Conservation (phyloP, 2,888 invertebrate species). For the Steromphala cineraria region DNA sequence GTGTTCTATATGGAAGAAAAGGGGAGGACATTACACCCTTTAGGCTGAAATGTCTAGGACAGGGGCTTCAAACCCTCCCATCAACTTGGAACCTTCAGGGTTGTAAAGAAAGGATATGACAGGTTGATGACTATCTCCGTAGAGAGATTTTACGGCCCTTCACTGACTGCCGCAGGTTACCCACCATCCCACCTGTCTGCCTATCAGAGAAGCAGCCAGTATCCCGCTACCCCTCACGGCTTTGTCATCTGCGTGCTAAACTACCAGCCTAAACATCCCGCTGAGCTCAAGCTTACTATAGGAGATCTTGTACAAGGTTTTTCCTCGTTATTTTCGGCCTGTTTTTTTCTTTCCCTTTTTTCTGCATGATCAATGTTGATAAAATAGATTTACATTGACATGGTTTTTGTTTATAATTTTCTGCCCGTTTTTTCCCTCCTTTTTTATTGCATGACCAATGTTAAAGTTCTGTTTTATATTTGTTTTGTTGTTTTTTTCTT, state of each 20-base stretch:
- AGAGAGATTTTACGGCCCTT: background rate
- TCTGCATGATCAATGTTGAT: constrained; percentile 2
- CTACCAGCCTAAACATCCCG: constrained; percentile 80
- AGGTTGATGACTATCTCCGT: too few relatives aligned
- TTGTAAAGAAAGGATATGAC: too few relatives aligned
- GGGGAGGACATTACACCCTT: too few relatives aligned
- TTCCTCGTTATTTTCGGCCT: background rate
- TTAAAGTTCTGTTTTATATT: too few relatives aligned
- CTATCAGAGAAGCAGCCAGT: constrained; percentile 32
- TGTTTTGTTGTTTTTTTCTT: too few relatives aligned
- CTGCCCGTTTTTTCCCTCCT: too few relatives aligned
- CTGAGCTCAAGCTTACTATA: constrained; percentile 88
- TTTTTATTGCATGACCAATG: too few relatives aligned
- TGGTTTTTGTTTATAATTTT: too few relatives aligned
- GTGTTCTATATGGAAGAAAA: too few relatives aligned
- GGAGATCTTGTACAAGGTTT: constrained; percentile 94
- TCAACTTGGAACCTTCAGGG: too few relatives aligned
- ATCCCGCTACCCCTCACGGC: constrained; percentile 80
- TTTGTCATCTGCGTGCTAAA: constrained; percentile 84
- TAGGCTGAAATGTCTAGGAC: too few relatives aligned
- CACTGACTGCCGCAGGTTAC: background rate
- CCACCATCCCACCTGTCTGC: background rate
- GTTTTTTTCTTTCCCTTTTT: background rate
- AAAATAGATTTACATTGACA: background rate
- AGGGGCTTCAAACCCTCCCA: too few relatives aligned